These are phyloP conservation scores for Drosophila siamana DNA, from an alignment of 2,888 invertebrate genomes.

Conservation along the genomic window DNA sequence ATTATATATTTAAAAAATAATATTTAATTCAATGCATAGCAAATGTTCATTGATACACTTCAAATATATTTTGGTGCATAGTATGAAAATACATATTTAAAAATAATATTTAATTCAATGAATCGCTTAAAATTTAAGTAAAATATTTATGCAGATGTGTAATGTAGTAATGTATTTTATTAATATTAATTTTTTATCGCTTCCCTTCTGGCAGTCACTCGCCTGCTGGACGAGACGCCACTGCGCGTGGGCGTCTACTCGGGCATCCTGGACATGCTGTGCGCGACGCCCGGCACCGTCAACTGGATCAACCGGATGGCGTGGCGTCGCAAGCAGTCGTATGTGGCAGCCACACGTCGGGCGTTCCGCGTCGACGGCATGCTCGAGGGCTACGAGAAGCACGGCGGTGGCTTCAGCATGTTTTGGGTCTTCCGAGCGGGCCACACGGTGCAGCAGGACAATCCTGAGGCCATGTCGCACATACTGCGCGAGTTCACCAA, in stretches of 20 bases:
- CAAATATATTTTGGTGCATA: too few relatives aligned
- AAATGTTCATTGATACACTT: too few relatives aligned
- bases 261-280: conserved; percentile 94
- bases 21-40: too few relatives aligned
- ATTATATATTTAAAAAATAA: too few relatives aligned
- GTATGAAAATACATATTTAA: too few relatives aligned
- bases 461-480: conserved; percentile 89
- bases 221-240: conserved; percentile 89
- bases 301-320: conserved; percentile 91
- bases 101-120: too few relatives aligned
- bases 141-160: too few relatives aligned
- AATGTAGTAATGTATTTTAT: too few relatives aligned
- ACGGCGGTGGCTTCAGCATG: conserved; percentile 85
- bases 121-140: too few relatives aligned
- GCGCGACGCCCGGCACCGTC: conserved; percentile 91
- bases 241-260: conserved; percentile 90
- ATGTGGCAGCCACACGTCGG: conserved; percentile 86
- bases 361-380: conserved; percentile 87
- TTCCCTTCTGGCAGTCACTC: conserved; percentile 87
- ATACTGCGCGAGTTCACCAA: conserved; percentile 86
- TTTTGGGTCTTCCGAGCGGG: conserved; percentile 85
- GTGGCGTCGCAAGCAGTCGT: conserved; percentile 88
- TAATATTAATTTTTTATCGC: too few relatives aligned
- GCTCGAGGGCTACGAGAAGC: conserved; percentile 91
- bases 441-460: conserved; percentile 88